Base-by-base conservation (phyloP, 2,113 vertebrate species). In the Mionectes macconnelli region DNA sequence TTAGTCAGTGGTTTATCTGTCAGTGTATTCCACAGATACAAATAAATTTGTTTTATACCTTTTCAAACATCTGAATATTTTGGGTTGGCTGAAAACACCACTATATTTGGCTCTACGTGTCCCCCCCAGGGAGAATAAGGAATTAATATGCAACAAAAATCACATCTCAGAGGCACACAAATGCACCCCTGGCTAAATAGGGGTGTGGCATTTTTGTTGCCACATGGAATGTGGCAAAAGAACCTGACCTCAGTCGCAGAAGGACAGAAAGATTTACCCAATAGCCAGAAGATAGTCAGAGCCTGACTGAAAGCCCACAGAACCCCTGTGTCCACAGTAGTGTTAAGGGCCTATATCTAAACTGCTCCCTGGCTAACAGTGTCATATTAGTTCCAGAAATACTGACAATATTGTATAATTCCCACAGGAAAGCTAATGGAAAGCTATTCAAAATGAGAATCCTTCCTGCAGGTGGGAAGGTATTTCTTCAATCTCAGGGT, bases 391-490 rank as follows among this genome's bases (percentile, higher is more conserved):
- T 78, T 86, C 35, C 60, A 92, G 79, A 95, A 88, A 78, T 70
- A 60, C 82, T 83, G 76, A 82, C 87, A 88, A 74, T 86, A 88
- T 84, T 81, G 60, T 70, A 33, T 40, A 10, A 92, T 84, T 95
- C 88, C 87, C 82, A 76, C 39, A 78, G 79, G 90, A 90, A 95
- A 90, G 88, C 76, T 86, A 93, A 95, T 90, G 64, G 86, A 81
- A 89, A 96, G 39, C 79, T 90, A 87, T 90, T 90, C 92, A 97
- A 92, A 97, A 94, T 90, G 56, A 88, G 87, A 96, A 91, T 82
- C 93, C 69, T 82, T 95, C 60, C 49, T 89, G 56, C 56, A 92
- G 49, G 56, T 95, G 49, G 64, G 56, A 72, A 90, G 56, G 64
- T 70, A 89, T 97, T 96, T 87, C 88, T 94, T 95, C 88, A 84